Conservation (phyloP, 2,797 vertebrate genomes). For the Acanthiza pusilla region DNA sequence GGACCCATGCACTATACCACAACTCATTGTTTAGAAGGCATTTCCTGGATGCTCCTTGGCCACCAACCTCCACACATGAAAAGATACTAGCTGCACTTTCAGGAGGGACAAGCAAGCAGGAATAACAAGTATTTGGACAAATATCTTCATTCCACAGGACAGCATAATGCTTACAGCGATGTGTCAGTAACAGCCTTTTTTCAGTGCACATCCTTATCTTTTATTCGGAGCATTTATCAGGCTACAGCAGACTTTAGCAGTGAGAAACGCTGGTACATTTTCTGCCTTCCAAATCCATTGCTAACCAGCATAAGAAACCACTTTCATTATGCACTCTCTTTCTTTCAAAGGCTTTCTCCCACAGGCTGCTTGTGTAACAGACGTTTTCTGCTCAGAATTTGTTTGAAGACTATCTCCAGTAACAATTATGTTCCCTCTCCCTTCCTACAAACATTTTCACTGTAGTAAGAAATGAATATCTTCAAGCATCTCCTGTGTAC, state of each 20-base stretch:
- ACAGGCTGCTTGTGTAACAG: background rate
- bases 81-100: background rate
- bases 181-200: background rate
- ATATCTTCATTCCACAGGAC: background rate
- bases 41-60: background rate
- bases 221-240: conserved; percentile 32
- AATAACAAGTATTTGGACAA: background rate
- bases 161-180: background rate
- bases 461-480: background rate
- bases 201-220: background rate
- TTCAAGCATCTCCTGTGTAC: background rate
- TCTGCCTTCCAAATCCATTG: background rate
- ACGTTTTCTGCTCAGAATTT: background rate
- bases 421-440: background rate
- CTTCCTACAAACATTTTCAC: background rate
- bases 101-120: background rate
- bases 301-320: background rate
- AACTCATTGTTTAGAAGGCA: background rate
- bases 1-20: background rate
- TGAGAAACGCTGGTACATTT: background rate
- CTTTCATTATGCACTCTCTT: background rate
- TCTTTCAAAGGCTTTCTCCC: background rate
- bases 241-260: background rate
- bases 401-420: background rate
- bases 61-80: background rate